Conservation (phyloP, 2,113 vertebrate genomes). For the Oxyura jamaicensis region DNA sequence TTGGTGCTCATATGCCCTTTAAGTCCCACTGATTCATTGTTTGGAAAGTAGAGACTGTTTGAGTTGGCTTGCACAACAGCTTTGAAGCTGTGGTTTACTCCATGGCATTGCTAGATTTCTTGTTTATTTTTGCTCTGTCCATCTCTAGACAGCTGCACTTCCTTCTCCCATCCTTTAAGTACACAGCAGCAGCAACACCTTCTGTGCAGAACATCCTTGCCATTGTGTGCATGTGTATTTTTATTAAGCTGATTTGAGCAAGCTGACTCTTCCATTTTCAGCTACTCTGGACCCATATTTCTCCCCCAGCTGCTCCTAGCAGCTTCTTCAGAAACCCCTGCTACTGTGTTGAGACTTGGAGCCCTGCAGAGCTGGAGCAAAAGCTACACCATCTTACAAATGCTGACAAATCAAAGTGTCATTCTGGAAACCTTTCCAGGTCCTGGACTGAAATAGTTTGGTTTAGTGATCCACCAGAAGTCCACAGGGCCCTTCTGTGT, state of each 20-base stretch:
- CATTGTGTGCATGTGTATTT: background rate
- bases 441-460: background rate
- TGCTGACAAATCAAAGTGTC: background rate
- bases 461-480: background rate
- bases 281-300: fast-evolving
- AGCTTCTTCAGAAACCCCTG: background rate
- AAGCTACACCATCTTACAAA: background rate
- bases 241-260: background rate
- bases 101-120: background rate
- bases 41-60: conserved; percentile 21
- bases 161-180: background rate
- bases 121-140: background rate
- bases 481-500: background rate
- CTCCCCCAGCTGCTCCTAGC: fast-evolving
- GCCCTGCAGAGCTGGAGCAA: background rate
- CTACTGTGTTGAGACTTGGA: background rate
- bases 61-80: background rate
- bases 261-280: background rate
- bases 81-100: conserved; percentile 28
- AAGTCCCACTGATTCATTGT: conserved; percentile 31
- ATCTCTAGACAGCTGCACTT: background rate
- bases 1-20: conserved; percentile 3
- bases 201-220: background rate
- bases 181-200: background rate
- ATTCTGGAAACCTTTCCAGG: background rate